phyloP scores from a whole-genome alignment of 2,113 vertebrate genomes.

The Sciurus niger region DNA sequence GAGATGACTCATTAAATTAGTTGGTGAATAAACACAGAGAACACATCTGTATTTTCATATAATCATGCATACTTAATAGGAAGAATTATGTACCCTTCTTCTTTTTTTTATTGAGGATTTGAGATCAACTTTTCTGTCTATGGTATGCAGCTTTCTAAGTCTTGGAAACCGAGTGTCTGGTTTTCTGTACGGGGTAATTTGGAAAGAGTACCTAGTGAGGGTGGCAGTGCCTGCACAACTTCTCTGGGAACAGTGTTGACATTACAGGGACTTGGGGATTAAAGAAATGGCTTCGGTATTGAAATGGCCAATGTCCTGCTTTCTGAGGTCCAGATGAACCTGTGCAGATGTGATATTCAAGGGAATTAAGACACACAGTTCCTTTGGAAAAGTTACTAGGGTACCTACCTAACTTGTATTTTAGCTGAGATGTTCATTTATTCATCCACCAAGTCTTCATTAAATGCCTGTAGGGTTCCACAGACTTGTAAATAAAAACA shows the following conservation, averaged over 20 bases:
- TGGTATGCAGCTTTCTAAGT: neutral
- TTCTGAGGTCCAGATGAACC: neutral
- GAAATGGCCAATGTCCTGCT: neutral
- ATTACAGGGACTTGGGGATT: neutral
- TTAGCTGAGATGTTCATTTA: neutral
- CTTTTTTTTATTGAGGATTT: neutral
- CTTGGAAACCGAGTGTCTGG: conserved; percentile 2
- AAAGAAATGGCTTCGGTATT: neutral
- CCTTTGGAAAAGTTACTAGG: neutral
- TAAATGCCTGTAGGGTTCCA: neutral
- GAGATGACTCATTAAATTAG: conserved; percentile 36
- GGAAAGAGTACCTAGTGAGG: neutral
- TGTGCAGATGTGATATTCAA: neutral
- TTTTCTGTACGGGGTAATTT: neutral
- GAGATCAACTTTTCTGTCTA: neutral
- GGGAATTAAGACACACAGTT: neutral
- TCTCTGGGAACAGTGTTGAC: neutral
- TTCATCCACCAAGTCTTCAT: neutral
- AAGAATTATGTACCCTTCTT: neutral
- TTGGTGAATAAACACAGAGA: conserved; percentile 42
- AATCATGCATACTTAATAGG: neutral
- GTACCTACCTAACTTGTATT: neutral
- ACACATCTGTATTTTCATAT: conserved; percentile 32
- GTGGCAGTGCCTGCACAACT: neutral
- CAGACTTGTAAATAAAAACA: neutral